These are phyloP conservation scores for Drosophila miranda DNA, from an alignment of 1,140 invertebrate species.

Conservation along the genomic window DNA sequence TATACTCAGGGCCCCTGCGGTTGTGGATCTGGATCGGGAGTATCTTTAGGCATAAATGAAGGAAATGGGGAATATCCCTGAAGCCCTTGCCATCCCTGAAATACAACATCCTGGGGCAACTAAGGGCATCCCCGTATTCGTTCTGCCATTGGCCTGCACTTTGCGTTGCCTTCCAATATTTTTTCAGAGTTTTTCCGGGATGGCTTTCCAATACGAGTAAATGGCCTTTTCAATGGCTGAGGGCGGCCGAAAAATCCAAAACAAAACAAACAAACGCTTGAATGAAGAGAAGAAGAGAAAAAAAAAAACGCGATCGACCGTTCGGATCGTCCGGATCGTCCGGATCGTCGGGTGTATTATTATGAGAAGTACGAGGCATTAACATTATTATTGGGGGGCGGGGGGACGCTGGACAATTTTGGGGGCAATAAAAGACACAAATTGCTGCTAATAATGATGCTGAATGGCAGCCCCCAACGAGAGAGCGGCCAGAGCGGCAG, in stretches of 20 bases:
- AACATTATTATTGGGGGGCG: conserved; percentile 67
- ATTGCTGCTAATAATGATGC: conserved; percentile 80
- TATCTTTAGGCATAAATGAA: too few species aligned
- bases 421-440: conserved; percentile 78
- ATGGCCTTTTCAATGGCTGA: conserved; percentile 56
- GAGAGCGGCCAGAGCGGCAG: neutral
- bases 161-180: conserved; percentile 27
- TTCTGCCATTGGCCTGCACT: neutral
- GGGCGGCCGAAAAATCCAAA: conserved; percentile 30
- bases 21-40: too few species aligned
- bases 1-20: too few species aligned
- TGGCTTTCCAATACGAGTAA: conserved; percentile 59
- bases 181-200: conserved; percentile 57
- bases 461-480: conserved; percentile 14
- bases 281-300: neutral
- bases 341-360: conserved; percentile 57
- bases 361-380: conserved; percentile 62
- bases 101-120: too few species aligned
- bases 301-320: neutral
- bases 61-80: too few species aligned
- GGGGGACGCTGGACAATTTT: conserved; percentile 69
- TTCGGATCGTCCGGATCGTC: neutral
- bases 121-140: conserved; percentile 4
- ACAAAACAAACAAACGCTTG: conserved; percentile 36
- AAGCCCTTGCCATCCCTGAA: too few species aligned